A percentile compares a stretch with the other conserved stretches of the same genome.
These are phyloP conservation scores for Pseudanteris insignis DNA, from an alignment of 2,888 invertebrate genomes.

Conservation along the genomic window DNA sequence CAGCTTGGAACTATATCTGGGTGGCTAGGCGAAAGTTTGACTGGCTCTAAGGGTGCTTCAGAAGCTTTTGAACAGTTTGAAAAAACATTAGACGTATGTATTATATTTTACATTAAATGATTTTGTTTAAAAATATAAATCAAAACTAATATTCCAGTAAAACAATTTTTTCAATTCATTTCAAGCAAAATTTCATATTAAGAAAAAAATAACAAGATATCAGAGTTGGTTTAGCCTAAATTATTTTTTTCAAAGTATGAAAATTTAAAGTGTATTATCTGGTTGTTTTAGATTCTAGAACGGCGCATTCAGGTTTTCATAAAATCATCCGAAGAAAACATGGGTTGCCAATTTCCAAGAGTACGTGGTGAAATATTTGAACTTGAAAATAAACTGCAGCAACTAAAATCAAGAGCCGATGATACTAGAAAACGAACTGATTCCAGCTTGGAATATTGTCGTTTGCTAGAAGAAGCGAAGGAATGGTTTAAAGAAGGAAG, in stretches of 20 bases:
- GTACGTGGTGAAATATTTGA: conserved; percentile 74
- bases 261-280: too few species aligned
- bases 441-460: conserved; percentile 77
- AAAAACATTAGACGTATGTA: conserved; percentile 76
- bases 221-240: too few species aligned
- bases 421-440: conserved; percentile 75
- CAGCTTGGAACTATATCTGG: conserved; percentile 53
- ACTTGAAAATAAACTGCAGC: conserved; percentile 74
- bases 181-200: too few species aligned
- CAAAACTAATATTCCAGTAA: background rate
- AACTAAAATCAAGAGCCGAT: conserved; percentile 74
- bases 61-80: conserved; percentile 80
- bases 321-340: conserved; percentile 71
- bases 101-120: background rate
- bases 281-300: conserved; percentile 76
- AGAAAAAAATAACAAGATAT: too few species aligned
- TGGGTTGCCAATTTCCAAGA: conserved; percentile 61
- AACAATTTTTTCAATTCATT: too few species aligned
- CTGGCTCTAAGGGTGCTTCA: conserved; percentile 76
- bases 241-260: too few species aligned
- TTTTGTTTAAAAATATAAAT: background rate
- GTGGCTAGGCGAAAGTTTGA: conserved; percentile 73
- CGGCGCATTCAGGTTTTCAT: conserved; percentile 77
- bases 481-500: conserved; percentile 77
- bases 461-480: conserved; percentile 78